Evolutionary conservation across 2,797 vertebrate species (phyloP), one percentile per base, ranked within the genome.

Genomic region (Pangasius sanitwongsei): DNA sequence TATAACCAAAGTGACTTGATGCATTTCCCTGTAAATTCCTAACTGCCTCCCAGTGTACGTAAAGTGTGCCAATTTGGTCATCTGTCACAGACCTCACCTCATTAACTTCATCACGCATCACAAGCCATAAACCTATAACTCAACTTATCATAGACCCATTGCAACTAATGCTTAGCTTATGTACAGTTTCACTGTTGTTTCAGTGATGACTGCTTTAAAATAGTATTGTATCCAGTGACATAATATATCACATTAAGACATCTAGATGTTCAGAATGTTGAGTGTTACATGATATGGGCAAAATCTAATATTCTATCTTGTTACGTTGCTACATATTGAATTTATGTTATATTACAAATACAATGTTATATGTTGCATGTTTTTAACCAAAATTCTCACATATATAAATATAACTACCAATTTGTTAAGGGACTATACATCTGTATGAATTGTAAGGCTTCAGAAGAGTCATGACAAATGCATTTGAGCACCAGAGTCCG

Each of bases 21-120:
- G 55, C 83, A 25, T 53, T 82, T 72, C 41, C 63, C 44, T 72
- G 31, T 80, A 55, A 84, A 87, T 72, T 23, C 16, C 81, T 90
- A 91, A 92, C 91, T 59, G 31, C 20, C 65, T 72, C 41, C 77
- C 87, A 80, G 72, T 89, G 75, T 82, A 87, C 69, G 87, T 67
- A 90, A 65, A 12, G 65, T 83, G 69, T 89, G 75, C 72, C 82
- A 87, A 89, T 83, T 83, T 88, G 85, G 57, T 84, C 18, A 84
- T 75, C 37, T 90, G 69, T 86, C 78, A 89, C 87, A 34, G 63
- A 87, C 37, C 89, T 90, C 84, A 87, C 83, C 44, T 86, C 53
- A 87, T 91, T 92, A 92, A 91, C 89, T 86, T 78, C 44, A 85
- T 78, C n/a, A 31, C 48, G 20, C 67, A 84, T 88, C 85, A 89